A percentile compares a stretch with the other conserved stretches of the same genome.
Evolutionary conservation across 2,113 vertebrate species (phyloP).

Genomic region (Tupaia chinensis): DNA sequence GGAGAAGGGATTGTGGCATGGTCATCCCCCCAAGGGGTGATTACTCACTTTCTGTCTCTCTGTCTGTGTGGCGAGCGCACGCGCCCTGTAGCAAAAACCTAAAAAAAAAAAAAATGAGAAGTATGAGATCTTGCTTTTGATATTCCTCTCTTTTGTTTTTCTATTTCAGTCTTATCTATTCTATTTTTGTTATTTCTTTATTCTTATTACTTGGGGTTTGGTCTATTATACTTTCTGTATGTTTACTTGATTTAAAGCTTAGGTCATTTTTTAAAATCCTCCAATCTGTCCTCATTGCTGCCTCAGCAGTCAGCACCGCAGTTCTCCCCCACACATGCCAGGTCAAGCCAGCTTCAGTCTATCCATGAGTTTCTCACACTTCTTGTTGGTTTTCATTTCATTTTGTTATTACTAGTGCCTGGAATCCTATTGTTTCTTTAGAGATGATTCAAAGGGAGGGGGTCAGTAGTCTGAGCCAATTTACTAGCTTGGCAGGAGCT

Average conservation of each 20-base stretch:
- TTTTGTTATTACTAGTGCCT: conserved; percentile 12
- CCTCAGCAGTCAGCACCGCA: background rate
- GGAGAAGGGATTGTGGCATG: no score
- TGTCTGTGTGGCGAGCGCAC: no score
- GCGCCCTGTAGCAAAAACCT: no score
- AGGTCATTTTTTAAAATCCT: background rate
- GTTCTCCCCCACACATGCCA: background rate
- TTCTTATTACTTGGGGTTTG: background rate
- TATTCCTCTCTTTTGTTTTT: conserved; percentile 15
- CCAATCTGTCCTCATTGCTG: background rate
- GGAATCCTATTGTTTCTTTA: background rate
- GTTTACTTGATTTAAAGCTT: background rate
- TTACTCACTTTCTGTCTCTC: no score
- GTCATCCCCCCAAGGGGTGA: no score
- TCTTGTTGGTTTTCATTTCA: conserved; percentile 7
- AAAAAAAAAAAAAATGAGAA: background rate
- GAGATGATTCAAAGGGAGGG: background rate
- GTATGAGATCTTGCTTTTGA: background rate
- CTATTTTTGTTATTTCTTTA: background rate
- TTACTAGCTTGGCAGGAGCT: background rate
- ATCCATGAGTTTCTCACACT: background rate
- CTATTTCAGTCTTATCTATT: background rate
- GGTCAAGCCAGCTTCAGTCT: background rate
- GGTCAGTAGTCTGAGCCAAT: background rate
- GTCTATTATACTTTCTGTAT: background rate